These are phyloP conservation scores for Collichthys lucidus DNA, from an alignment of 2,113 vertebrate species.

Conservation along the genomic window DNA sequence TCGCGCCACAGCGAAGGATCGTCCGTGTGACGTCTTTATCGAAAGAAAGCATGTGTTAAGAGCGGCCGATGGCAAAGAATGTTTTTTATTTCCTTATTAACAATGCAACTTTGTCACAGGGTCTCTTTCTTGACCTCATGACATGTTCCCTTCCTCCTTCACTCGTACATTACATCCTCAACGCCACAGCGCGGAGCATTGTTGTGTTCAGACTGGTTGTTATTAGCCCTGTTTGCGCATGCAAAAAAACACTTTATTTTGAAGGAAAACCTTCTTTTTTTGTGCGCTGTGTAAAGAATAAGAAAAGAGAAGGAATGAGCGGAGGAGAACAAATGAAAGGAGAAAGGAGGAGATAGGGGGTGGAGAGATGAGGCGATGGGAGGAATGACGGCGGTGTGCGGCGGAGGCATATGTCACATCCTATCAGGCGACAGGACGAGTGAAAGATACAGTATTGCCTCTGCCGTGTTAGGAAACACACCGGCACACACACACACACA, in stretches of 20 bases:
- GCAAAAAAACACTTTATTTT: conserved; percentile 8
- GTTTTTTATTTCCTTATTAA: neutral
- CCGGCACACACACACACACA: conserved; percentile 41
- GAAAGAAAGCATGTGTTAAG: neutral
- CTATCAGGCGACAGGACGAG: conserved; percentile 91
- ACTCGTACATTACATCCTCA: neutral
- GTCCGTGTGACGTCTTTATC: neutral
- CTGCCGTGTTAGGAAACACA: conserved; percentile 70
- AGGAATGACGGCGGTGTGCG: conserved; percentile 81
- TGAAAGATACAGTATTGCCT: conserved; percentile 88
- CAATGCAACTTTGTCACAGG: neutral
- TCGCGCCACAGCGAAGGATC: neutral
- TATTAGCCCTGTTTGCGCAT: neutral
- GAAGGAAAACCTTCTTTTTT: conserved; percentile 6
- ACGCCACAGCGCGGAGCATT: neutral
- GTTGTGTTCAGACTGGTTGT: neutral
- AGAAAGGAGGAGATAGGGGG: conserved; percentile 49
- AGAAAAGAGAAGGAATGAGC: conserved; percentile 16
- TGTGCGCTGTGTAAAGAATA: neutral
- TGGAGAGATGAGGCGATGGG: conserved; percentile 63
- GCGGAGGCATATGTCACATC: conserved; percentile 91
- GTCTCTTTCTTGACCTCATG: conserved; percentile 17
- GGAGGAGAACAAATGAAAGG: conserved; percentile 46
- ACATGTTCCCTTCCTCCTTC: neutral
- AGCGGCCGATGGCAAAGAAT: neutral